A percentile compares a stretch with the other conserved stretches of the same genome.
These are phyloP conservation scores for Hydropsyche betteni DNA, from an alignment of 2,888 invertebrate genomes.

Conservation along the genomic window DNA sequence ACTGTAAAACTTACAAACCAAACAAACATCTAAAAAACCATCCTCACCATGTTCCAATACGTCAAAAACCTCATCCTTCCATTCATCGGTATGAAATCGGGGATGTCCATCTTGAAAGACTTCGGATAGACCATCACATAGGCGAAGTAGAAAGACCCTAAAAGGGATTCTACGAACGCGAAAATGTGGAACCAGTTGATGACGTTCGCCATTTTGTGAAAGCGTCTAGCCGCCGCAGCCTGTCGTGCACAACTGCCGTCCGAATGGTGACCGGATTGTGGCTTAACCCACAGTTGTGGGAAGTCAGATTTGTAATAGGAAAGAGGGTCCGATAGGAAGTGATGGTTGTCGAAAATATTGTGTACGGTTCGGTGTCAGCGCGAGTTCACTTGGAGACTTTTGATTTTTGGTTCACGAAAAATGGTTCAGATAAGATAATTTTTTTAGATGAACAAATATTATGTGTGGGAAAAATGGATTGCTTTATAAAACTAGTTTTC, in stretches of 20 bases:
- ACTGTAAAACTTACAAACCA: not conserved
- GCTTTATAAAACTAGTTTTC: too few relatives aligned
- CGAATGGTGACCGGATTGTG: not conserved
- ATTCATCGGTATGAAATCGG: constrained; percentile 47
- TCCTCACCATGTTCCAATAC: constrained; percentile 54
- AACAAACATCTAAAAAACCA: constrained; percentile 45
- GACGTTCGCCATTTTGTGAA: constrained; percentile 16
- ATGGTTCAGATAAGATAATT: too few relatives aligned
- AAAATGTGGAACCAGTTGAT: constrained; percentile 40
- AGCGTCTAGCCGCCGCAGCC: too few relatives aligned
- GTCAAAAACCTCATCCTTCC: constrained; percentile 53
- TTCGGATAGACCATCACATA: constrained; percentile 51
- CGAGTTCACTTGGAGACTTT: too few relatives aligned
- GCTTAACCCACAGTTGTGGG: not conserved
- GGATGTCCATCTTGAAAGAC: constrained; percentile 38
- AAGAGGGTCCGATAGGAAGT: too few relatives aligned
- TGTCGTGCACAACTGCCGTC: not conserved
- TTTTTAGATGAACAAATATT: too few relatives aligned
- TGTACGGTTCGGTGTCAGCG: too few relatives aligned
- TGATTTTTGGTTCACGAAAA: too few relatives aligned
- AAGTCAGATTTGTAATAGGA: too few relatives aligned
- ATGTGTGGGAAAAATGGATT: too few relatives aligned
- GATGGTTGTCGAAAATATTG: too few relatives aligned
- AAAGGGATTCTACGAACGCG: constrained; percentile 50
- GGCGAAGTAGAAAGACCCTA: constrained; percentile 52